phyloP scores from a whole-genome alignment of 1,140 invertebrate genomes.

The Aphelinus atriplicis region DNA sequence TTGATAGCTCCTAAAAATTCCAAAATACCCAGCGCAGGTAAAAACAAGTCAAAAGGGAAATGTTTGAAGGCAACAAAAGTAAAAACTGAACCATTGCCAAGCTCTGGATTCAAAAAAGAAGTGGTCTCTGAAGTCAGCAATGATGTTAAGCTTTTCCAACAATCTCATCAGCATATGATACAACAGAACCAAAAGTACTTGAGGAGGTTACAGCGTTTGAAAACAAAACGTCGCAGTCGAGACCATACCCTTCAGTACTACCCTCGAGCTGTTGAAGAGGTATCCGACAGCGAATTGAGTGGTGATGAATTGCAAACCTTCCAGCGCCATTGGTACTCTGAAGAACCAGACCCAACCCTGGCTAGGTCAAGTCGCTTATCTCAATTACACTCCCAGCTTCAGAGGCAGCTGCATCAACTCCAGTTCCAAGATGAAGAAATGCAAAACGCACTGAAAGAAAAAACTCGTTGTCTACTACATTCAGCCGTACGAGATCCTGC shows the following conservation, averaged over 20 bases:
- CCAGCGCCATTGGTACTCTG: slow-evolving; percentile 61
- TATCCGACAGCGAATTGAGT: slow-evolving; percentile 63
- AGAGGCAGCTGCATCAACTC: slow-evolving; percentile 66
- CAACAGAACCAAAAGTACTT: slow-evolving; percentile 47
- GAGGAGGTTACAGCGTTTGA: slow-evolving; percentile 47
- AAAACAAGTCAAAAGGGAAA: slow-evolving; percentile 54
- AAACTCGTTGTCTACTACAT: slow-evolving; percentile 54
- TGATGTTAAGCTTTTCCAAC: slow-evolving; percentile 30
- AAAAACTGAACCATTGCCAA: slow-evolving; percentile 44
- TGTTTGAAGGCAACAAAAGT: slow-evolving; percentile 54
- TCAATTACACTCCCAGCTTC: slow-evolving; percentile 66
- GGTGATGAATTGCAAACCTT: slow-evolving; percentile 60
- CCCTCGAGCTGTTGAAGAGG: slow-evolving; percentile 61
- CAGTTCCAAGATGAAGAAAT: slow-evolving; percentile 57
- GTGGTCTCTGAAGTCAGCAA: slow-evolving; percentile 33
- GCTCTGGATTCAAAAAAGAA: slow-evolving; percentile 28
- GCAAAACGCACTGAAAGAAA: slow-evolving; percentile 50
- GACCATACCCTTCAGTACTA: slow-evolving; percentile 63
- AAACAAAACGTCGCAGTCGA: slow-evolving; percentile 51
- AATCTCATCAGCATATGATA: slow-evolving; percentile 30
- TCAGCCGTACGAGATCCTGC: slow-evolving; percentile 52
- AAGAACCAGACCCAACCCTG: slow-evolving; percentile 49
- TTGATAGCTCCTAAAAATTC: slow-evolving; percentile 50
- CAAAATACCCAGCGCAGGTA: slow-evolving; percentile 41
- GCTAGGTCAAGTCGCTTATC: slow-evolving; percentile 65